Base-by-base conservation (phyloP, 2,113 vertebrate species). In the Coptodon rendalli region DNA sequence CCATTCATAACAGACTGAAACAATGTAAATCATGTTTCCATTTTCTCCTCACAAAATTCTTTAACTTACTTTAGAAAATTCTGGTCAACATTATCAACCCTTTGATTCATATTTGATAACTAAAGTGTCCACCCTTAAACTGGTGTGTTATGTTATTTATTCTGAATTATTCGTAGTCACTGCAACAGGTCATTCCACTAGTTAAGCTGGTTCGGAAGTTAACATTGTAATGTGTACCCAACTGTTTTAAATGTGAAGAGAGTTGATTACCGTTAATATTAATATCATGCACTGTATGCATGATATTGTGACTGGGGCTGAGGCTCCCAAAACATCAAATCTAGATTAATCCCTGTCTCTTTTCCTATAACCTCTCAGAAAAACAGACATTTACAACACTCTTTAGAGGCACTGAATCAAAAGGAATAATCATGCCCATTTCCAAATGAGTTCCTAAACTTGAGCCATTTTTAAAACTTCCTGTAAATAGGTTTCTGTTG, bases 11-110 rank as follows among this genome's bases (percentile, higher is more conserved):
- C 19, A 38, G 10, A 38, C 6, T 22, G 31, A 66, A 36, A 66
- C 0, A 0, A 12, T 6, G 19, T 66, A 13, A 38, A 13, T 10
- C 61, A 38, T 0, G 6, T 68, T 8, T 66, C 4, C n/a, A 0
- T 2, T 38, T 13, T 38, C 61, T 22, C 61, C 34, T 66, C 34
- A 13, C 10, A 66, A 66, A 22, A 66, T 13, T 12, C 10, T 66
- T 38, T 22, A 66, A 38, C 31, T 43, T 43, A 43, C 12, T 66
- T 66, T 38, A 4, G 61, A 66, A 5, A 38, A 38, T 13, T 68
- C 61, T 38, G 61, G 61, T 68, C 34, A 38, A 22, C 61, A 38
- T 68, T 68, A 2, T 22, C 1, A 3, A 68, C 19, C 19, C 3
- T 13, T 22, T 68, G 6, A 7, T 22, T 68, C 19, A 38, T 2